These are phyloP conservation scores for Potamilus streckersoni DNA, from an alignment of 1,140 invertebrate genomes.

Conservation along the genomic window DNA sequence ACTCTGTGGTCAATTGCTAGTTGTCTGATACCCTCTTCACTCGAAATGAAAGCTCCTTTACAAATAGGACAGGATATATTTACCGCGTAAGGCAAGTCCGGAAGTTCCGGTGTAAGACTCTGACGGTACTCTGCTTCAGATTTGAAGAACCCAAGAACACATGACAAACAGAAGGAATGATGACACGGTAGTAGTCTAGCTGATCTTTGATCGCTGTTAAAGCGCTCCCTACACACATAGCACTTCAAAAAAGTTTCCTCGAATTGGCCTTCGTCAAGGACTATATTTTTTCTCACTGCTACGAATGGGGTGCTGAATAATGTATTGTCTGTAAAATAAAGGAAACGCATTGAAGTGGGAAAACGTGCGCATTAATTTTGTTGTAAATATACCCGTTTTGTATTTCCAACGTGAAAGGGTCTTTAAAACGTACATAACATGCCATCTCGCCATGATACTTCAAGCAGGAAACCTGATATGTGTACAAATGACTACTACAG, in stretches of 20 bases:
- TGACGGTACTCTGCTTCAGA: slow-evolving; percentile 38
- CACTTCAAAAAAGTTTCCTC: slow-evolving; percentile 51
- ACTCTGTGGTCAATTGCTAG: slow-evolving; percentile 51
- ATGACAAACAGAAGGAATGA: slow-evolving; percentile 67
- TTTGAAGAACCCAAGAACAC: slow-evolving; percentile 65
- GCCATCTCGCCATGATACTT: too few species aligned
- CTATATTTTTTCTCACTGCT: slow-evolving; percentile 23
- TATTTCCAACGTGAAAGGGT: too few species aligned
- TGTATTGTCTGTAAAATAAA: too few species aligned
- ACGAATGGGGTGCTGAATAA: not conserved
- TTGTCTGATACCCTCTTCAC: slow-evolving; percentile 42
- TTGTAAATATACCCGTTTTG: too few species aligned
- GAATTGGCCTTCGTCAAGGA: slow-evolving; percentile 51
- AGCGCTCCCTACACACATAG: slow-evolving; percentile 42
- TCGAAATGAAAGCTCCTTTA: slow-evolving; percentile 40
- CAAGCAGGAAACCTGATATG: too few species aligned
- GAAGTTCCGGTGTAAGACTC: slow-evolving; percentile 28
- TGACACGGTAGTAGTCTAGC: slow-evolving; percentile 60
- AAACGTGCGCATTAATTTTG: too few species aligned
- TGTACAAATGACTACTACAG: too few species aligned
- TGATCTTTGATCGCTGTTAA: slow-evolving; percentile 13
- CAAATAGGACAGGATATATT: slow-evolving; percentile 48
- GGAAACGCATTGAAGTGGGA: too few species aligned
- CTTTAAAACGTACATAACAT: too few species aligned
- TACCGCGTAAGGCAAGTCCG: slow-evolving; percentile 29